Percentiles rank a stretch among this genome's conserved stretches.
Conservation (phyloP, 2,797 vertebrate genomes). For the Micropoecilia bifurca region DNA sequence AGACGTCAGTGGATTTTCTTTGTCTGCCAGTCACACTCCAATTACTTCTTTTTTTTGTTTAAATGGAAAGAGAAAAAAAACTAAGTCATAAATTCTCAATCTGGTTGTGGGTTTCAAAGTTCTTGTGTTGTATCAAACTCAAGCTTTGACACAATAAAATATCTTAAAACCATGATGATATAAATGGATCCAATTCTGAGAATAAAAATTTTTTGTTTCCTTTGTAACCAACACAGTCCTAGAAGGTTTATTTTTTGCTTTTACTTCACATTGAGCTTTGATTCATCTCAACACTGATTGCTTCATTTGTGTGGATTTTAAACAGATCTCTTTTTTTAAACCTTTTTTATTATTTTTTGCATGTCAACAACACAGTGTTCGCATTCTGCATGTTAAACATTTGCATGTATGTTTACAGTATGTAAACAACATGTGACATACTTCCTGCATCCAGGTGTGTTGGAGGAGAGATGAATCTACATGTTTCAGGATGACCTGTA, state of each 20-base stretch:
- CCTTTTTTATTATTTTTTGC: not conserved
- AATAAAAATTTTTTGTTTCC: not conserved
- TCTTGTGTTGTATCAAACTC: not conserved
- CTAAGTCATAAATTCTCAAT: not conserved
- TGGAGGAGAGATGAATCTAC: not conserved
- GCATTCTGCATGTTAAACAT: not conserved
- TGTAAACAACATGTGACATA: not conserved
- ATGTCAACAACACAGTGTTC: not conserved
- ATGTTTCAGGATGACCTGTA: not conserved
- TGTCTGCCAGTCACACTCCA: not conserved
- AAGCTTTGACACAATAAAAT: not conserved
- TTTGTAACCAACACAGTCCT: not conserved
- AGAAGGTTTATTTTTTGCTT: no score
- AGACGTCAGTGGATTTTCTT: constrained; percentile 1
- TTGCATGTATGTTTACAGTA: not conserved
- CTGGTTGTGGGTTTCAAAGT: not conserved
- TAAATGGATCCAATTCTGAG: not conserved
- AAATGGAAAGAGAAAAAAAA: not conserved
- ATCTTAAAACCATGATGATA: not conserved
- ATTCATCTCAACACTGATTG: not conserved
- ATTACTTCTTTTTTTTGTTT: not conserved
- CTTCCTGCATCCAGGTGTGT: not conserved
- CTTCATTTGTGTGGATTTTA: not conserved
- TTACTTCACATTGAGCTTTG: not conserved
- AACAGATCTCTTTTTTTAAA: not conserved